Base-by-base conservation (phyloP, 2,888 invertebrate species). In the Drosophila melanosoma region DNA sequence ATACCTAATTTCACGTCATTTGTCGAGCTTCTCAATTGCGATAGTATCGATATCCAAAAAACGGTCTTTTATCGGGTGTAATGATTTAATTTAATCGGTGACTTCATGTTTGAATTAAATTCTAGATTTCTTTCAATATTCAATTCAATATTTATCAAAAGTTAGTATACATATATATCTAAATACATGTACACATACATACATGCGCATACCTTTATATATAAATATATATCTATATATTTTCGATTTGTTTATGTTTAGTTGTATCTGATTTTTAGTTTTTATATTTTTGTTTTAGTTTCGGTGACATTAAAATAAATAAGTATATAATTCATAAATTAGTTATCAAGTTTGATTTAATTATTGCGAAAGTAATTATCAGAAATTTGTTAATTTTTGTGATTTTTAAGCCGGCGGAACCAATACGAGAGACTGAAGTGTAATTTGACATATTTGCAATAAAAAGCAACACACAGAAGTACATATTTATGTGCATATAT, bases 401-500 rank as follows among this genome's bases (percentile, higher is more conserved):
- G 89, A 94, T 94, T 94, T 90, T 91, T 80, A 91, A 95, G 95
- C 95, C 95, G 94, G 95, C 95, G 94, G 95, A 95, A 95, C 95
- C 95, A 94, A 95, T 95, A 94, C 95, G 95, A 95, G 95, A 95
- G 95, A 95, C 95, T 94, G 95, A 95, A 95, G 95, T 95, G 94
- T 95, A 95, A 95, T 87, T 23, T 91, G 82, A 90, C 73, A 87
- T 23, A 45, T 76, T 77, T 83, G 72, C 78, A 81, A 85, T 74
- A 76, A 82, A 56, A 64, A 68, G 65, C 69, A 76, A 75, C 74
- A 75, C 74, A 87, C 45, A 45, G 15, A 45, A 76, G 57, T 64
- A 74, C 76, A 72, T 73, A 67, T 73, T 72, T 74, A 56, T 68
- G 45, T 45, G 15, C 45, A 23, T 45, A 45, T 15, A 4, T 23